These are phyloP conservation scores for Drosophila sp. DNA, from an alignment of 1,140 invertebrate genomes.

Conservation along the genomic window DNA sequence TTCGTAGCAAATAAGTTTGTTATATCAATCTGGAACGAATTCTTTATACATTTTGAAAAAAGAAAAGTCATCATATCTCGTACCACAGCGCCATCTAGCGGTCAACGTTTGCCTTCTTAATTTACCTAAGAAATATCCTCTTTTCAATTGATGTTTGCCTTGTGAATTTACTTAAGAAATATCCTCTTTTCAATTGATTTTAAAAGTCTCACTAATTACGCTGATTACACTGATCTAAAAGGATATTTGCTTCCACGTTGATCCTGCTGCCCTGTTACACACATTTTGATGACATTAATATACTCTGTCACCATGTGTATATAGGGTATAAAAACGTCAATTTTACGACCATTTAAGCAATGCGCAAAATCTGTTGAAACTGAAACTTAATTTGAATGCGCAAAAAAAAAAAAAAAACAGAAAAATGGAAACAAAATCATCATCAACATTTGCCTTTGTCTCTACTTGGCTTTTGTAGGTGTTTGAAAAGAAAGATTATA, in stretches of 20 bases:
- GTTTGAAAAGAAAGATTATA: slow-evolving; percentile 35
- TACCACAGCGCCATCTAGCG: too few species aligned
- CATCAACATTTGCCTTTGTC: slow-evolving; percentile 32
- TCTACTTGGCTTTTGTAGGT: slow-evolving; percentile 32
- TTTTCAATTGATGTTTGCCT: too few species aligned
- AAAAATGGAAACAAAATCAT: slow-evolving; percentile 27
- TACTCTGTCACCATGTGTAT: not conserved
- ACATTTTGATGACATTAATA: not conserved
- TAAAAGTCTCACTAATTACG: too few species aligned
- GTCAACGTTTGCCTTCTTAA: too few species aligned
- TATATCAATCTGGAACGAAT: not conserved
- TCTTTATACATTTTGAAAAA: not conserved
- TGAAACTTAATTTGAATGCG: slow-evolving; percentile 57
- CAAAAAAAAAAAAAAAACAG: slow-evolving; percentile 38
- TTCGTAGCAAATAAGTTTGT: not conserved
- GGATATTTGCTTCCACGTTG: too few species aligned
- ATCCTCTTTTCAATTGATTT: too few species aligned
- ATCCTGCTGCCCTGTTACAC: too few species aligned
- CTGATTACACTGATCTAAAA: too few species aligned
- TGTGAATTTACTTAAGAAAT: too few species aligned
- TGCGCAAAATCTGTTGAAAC: slow-evolving; percentile 56
- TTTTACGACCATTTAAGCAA: slow-evolving; percentile 38
- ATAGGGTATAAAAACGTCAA: slow-evolving; percentile 17
- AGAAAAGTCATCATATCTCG: not conserved
- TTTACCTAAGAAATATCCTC: too few species aligned